phyloP scores from a whole-genome alignment of 2,797 vertebrate genomes.

The Karalla daura region DNA sequence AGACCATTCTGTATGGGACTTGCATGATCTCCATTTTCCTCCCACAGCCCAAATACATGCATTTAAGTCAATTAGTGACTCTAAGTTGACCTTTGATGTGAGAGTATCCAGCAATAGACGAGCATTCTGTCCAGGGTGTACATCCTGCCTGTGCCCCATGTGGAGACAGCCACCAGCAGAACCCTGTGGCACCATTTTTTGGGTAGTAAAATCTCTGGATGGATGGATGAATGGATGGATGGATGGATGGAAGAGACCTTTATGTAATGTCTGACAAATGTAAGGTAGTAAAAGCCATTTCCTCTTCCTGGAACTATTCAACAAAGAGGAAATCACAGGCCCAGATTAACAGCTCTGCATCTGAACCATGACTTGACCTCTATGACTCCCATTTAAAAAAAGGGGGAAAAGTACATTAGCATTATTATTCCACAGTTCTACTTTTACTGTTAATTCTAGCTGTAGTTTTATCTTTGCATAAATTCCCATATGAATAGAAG shows the following conservation, averaged over 20 bases:
- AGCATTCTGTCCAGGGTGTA: too few relatives aligned
- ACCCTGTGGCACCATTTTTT: too few relatives aligned
- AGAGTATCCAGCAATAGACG: too few relatives aligned
- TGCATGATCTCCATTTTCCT: too few relatives aligned
- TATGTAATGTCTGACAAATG: neutral
- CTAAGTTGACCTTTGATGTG: too few relatives aligned
- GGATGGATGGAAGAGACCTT: constrained; percentile 1
- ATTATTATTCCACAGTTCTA: neutral
- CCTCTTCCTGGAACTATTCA: neutral
- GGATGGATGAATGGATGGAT: too few relatives aligned
- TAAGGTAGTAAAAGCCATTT: neutral
- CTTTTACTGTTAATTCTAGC: neutral
- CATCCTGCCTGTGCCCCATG: too few relatives aligned
- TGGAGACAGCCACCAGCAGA: too few relatives aligned
- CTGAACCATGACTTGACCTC: constrained; percentile 6
- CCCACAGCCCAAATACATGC: too few relatives aligned
- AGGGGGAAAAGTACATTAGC: neutral
- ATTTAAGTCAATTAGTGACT: too few relatives aligned
- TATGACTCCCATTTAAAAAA: constrained; percentile 9
- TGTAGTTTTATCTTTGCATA: neutral
- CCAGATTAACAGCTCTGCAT: neutral
- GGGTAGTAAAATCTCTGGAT: too few relatives aligned
- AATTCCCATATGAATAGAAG: constrained; percentile 1
- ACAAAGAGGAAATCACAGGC: neutral
- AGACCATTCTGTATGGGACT: too few relatives aligned